These are phyloP conservation scores for Sciaenops ocellatus DNA, from an alignment of 2,797 vertebrate genomes.

Conservation along the genomic window DNA sequence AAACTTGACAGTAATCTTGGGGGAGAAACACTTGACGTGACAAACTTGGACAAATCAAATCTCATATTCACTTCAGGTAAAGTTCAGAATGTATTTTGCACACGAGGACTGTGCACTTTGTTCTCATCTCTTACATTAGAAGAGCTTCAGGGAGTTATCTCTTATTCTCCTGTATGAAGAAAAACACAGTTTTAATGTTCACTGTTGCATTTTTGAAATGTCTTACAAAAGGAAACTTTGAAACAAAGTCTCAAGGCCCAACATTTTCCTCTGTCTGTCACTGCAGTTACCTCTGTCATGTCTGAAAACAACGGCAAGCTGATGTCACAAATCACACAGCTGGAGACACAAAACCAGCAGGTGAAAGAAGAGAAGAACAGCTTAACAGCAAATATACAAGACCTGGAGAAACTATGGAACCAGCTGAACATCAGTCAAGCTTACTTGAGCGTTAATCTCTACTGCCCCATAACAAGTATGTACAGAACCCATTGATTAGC, in stretches of 20 bases:
- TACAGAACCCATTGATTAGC: background rate
- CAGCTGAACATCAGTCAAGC: conserved; percentile 26
- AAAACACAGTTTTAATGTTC: too few relatives aligned
- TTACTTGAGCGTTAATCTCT: conserved; percentile 52
- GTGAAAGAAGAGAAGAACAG: conserved; percentile 8
- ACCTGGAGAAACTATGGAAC: background rate
- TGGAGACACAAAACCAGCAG: background rate
- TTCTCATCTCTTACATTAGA: background rate
- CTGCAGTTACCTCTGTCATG: background rate
- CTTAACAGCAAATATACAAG: conserved; percentile 23
- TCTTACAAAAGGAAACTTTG: background rate
- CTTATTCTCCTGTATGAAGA: too few relatives aligned
- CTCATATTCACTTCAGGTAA: background rate
- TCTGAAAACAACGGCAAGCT: background rate
- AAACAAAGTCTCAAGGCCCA: background rate
- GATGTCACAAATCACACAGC: background rate
- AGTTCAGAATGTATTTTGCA: background rate
- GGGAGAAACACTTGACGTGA: background rate
- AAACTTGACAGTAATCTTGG: too few relatives aligned
- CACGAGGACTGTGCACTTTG: too few relatives aligned
- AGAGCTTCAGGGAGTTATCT: too few relatives aligned
- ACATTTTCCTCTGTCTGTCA: background rate
- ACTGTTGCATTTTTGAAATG: background rate
- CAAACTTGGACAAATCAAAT: background rate
- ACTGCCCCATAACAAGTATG: conserved; percentile 46